Percentiles rank a stretch among this genome's conserved stretches.
Conservation (phyloP, 1,140 invertebrate species). For the Melanaphis sacchari region DNA sequence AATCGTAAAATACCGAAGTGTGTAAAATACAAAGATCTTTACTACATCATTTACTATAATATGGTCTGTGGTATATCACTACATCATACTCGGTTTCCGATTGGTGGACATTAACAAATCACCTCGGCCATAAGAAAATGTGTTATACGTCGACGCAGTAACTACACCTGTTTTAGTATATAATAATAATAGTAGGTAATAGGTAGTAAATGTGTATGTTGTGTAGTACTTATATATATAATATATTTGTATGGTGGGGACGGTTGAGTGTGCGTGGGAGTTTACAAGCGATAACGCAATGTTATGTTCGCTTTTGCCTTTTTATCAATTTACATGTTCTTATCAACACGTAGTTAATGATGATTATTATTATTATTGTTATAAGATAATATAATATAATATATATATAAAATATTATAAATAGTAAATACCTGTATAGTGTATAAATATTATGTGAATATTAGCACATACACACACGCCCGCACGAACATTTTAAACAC, state of each 20-base stretch:
- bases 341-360: slow-evolving; percentile 24
- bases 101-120: no score
- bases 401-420: neutral
- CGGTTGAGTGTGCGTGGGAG: neutral
- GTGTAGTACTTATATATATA: neutral
- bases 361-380: slow-evolving; percentile 5
- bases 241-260: neutral
- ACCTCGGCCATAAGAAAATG: no score
- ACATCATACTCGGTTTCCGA: no score
- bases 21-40: no score
- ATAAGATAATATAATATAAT: neutral
- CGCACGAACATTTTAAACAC: neutral
- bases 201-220: no score
- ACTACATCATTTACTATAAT: no score
- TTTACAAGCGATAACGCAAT: neutral
- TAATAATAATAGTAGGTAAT: no score
- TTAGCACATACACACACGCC: neutral
- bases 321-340: slow-evolving; percentile 18
- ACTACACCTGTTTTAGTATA: no score
- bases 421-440: neutral
- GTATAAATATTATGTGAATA: slow-evolving; percentile 1
- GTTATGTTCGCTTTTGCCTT: neutral
- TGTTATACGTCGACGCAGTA: no score
- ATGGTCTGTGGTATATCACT: no score
- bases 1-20: no score